Conservation (phyloP, 2,888 invertebrate species). For the Philonicus albiceps region DNA sequence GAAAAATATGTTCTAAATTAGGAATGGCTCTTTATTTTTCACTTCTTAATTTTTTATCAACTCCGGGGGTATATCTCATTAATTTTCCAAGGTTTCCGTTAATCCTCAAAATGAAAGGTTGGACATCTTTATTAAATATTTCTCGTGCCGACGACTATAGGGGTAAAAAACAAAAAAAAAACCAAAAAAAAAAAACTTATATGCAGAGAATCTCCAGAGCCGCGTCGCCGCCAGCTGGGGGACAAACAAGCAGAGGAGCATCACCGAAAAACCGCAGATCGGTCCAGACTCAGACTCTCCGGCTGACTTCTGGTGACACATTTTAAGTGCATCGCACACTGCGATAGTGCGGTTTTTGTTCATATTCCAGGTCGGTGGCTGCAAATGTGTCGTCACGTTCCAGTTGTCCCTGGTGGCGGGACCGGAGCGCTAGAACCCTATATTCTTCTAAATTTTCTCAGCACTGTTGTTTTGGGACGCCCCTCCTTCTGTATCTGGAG, state of each 20-base stretch:
- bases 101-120: neutral
- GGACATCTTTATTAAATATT: neutral
- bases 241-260: neutral
- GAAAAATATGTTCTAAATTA: too few species aligned
- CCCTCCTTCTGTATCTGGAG: neutral
- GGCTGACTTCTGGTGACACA: neutral
- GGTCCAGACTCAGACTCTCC: neutral
- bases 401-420: neutral
- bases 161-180: too few species aligned
- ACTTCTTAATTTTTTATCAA: neutral
- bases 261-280: neutral
- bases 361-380: neutral
- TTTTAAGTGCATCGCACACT: neutral
- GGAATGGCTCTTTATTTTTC: neutral
- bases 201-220: neutral
- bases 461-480: neutral
- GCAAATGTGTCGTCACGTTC: neutral
- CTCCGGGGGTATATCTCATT: neutral
- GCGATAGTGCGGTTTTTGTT: neutral
- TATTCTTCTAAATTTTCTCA: neutral
- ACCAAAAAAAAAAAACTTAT: neutral
- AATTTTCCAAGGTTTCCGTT: neutral
- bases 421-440: neutral
- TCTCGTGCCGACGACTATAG: neutral
- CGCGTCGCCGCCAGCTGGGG: neutral